phyloP scores from a whole-genome alignment of 2,888 invertebrate species.

The Enchytraeus crypticus region DNA sequence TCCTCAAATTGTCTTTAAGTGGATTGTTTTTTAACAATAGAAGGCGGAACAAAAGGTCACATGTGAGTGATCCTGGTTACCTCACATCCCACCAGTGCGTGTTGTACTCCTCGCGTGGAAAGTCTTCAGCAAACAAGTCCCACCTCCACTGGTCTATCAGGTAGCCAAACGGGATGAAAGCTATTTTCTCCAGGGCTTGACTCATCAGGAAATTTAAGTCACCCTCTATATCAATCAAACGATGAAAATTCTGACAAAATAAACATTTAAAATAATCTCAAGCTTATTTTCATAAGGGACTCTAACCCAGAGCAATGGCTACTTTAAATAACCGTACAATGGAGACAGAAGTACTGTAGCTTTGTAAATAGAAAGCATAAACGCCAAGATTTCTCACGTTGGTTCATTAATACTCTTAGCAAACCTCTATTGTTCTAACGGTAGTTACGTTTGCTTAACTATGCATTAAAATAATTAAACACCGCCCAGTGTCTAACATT shows the following conservation, averaged over 20 bases:
- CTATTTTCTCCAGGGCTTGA: conserved; percentile 11
- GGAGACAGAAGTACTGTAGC: too few species aligned
- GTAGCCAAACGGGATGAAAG: conserved; percentile 18
- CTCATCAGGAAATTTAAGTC: conserved; percentile 17
- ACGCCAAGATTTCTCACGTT: too few species aligned
- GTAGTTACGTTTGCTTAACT: too few species aligned
- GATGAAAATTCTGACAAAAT: background rate
- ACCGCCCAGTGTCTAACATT: too few species aligned
- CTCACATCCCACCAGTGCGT: conserved; percentile 16
- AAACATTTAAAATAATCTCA: background rate
- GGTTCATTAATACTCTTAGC: too few species aligned
- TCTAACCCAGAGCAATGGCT: background rate
- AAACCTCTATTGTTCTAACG: too few species aligned
- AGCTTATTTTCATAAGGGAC: background rate
- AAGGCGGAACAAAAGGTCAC: too few species aligned
- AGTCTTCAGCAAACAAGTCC: conserved; percentile 8
- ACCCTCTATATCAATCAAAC: background rate
- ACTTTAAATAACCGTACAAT: background rate
- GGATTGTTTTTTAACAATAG: too few species aligned
- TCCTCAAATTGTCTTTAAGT: too few species aligned
- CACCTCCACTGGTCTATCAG: conserved; percentile 19
- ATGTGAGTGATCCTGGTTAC: conserved; percentile 4
- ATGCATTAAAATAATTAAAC: too few species aligned
- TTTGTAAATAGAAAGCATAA: too few species aligned
- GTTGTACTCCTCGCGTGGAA: conserved; percentile 7